Evolutionary conservation across 2,888 invertebrate species (phyloP).

Genomic region (Andrena bicolor): DNA sequence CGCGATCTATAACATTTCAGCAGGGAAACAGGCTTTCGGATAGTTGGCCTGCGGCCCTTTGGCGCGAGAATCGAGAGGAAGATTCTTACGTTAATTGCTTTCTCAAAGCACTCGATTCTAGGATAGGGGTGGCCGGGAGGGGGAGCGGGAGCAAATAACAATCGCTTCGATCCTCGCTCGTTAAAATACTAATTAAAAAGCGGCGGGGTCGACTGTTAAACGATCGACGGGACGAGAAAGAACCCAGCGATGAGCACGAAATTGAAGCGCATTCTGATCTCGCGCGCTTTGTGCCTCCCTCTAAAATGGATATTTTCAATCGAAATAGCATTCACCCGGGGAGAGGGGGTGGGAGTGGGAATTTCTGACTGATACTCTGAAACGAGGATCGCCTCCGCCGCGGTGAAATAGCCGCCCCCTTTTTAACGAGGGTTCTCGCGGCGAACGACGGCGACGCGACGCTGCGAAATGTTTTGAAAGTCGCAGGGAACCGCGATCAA

Average conservation of each 20-base stretch:
- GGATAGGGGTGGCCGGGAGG: too few relatives aligned
- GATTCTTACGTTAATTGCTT: not conserved
- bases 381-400: not conserved
- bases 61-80: not conserved
- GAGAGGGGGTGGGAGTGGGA: not conserved
- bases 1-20: not conserved
- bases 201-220: not conserved
- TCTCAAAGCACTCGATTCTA: not conserved
- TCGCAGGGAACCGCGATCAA: slow-evolving; percentile 38
- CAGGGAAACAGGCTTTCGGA: not conserved
- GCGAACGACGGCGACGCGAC: slow-evolving; percentile 4
- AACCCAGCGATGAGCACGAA: not conserved
- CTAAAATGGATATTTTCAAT: not conserved
- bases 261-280: slow-evolving; percentile 1
- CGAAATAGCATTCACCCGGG: not conserved
- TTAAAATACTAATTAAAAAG: slow-evolving; percentile 1
- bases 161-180: not conserved
- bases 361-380: not conserved
- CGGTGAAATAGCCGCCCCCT: not conserved
- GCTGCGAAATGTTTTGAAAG: slow-evolving; percentile 9
- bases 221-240: not conserved
- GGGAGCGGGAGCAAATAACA: too few relatives aligned
- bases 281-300: not conserved
- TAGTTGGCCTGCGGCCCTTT: too few relatives aligned
- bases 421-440: slow-evolving; percentile 5